Percentiles rank a stretch among this genome's conserved stretches.
These are phyloP conservation scores for Morpho helenor DNA, from an alignment of 2,888 invertebrate species.

Conservation along the genomic window DNA sequence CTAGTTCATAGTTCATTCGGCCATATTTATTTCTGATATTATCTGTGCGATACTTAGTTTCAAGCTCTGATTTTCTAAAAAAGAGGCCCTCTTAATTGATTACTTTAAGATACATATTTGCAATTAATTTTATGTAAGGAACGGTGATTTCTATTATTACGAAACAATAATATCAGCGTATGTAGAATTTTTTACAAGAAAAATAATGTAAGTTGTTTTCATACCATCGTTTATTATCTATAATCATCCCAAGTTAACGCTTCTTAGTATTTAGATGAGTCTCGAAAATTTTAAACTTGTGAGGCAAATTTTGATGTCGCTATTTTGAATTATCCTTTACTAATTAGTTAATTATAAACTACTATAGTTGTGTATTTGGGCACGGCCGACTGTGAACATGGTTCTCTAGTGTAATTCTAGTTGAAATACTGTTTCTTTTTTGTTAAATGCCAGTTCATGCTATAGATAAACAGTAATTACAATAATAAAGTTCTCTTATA, in stretches of 20 bases:
- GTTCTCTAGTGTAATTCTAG: slow-evolving; percentile 72
- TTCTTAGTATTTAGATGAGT: slow-evolving; percentile 54
- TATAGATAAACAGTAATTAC: slow-evolving; percentile 77
- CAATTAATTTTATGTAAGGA: slow-evolving; percentile 44
- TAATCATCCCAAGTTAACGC: slow-evolving; percentile 48
- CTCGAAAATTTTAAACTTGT: slow-evolving; percentile 53
- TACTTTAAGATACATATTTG: slow-evolving; percentile 43
- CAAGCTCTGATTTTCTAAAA: background rate
- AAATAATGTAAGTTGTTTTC: slow-evolving; percentile 34
- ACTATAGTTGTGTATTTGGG: slow-evolving; percentile 51
- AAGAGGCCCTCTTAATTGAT: slow-evolving; percentile 36
- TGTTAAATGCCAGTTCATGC: slow-evolving; percentile 77
- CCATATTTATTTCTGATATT: too few relatives aligned
- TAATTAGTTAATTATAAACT: slow-evolving; percentile 34
- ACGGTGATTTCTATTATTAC: slow-evolving; percentile 48
- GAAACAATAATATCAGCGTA: slow-evolving; percentile 42
- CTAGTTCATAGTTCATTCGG: too few relatives aligned
- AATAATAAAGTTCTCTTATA: slow-evolving; percentile 79
- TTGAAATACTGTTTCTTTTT: slow-evolving; percentile 61
- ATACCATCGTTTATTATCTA: slow-evolving; percentile 41
- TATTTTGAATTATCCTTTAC: slow-evolving; percentile 43
- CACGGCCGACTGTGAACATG: slow-evolving; percentile 63
- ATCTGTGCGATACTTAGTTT: too few relatives aligned
- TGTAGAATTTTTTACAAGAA: slow-evolving; percentile 50
- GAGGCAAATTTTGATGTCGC: slow-evolving; percentile 52